Base-by-base conservation (phyloP, 2,888 invertebrate genomes). In the Pogonocherus hispidulus region DNA sequence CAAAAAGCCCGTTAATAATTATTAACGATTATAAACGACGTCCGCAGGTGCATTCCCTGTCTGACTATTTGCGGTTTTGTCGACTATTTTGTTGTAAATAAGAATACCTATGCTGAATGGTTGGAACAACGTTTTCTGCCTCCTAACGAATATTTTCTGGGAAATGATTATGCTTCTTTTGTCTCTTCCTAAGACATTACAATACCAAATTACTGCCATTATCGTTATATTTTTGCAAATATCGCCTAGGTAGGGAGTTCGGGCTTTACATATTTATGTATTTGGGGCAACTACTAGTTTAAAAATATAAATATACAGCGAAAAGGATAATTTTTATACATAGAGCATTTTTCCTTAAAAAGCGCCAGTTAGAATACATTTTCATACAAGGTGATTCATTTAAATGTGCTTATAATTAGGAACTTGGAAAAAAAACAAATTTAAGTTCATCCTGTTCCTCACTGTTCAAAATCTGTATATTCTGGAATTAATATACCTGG, bases 21-120 rank as follows among this genome's bases (percentile, higher is more conserved):
- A 75, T 70, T 75, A 54, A 32, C 37, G 22, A 51, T 27, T 27
- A 27, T 27, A 27, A 75, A 75, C 74, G 73, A 74, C 71, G 68
- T 70, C 72, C 66, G 76, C 78, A 78, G 78, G 78, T 78, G 78
- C 68, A 74, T 71, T 74, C 71, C 63, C 56, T 67, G 72, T 66
- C 66, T 70, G 49, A 68, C 44, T 47, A 71, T 78, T 75, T 77
- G 79, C 76, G 79, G 78, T 79, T 78, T 74, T 67, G 66, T 65
- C 65, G 57, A 68, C 66, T 73, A 70, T 70, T 70, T 67, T 57
- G 70, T 69, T 73, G 69, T 69, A 72, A 72, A 71, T 69, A 52
- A 46, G 59, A 47, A 59, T 41, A 46, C n/a, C n/a, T n/a, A 59
- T 16, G 56, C 60, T 22, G 52, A 65, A 70, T 67, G 44, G 65